A percentile compares a stretch with the other conserved stretches of the same genome.
These are phyloP conservation scores for Urophycis tenuis DNA, from an alignment of 2,797 vertebrate species.

Conservation along the genomic window DNA sequence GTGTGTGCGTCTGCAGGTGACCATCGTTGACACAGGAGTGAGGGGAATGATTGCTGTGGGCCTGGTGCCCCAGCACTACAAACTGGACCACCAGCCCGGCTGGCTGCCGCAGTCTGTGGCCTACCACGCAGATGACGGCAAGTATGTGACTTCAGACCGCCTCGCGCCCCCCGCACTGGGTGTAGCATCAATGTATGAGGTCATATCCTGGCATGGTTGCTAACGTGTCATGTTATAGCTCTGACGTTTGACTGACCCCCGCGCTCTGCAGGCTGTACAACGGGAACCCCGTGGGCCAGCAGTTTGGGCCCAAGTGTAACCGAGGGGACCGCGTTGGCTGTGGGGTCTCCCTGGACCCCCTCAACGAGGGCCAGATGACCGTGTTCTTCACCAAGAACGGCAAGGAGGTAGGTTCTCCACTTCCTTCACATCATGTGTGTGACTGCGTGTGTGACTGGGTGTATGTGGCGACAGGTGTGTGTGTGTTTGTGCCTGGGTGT, in stretches of 20 bases:
- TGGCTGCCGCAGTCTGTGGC: slow-evolving; percentile 92
- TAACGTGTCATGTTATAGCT: too few species aligned
- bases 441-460: too few species aligned
- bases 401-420: slow-evolving; percentile 73
- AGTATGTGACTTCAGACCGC: slow-evolving; percentile 70
- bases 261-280: slow-evolving; percentile 84
- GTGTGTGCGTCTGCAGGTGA: slow-evolving; percentile 69
- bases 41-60: slow-evolving; percentile 92
- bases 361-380: slow-evolving; percentile 82
- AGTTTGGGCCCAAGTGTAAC: slow-evolving; percentile 91
- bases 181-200: too few species aligned
- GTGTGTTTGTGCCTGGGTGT: too few species aligned
- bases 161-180: too few species aligned
- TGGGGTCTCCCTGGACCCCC: slow-evolving; percentile 79
- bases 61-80: slow-evolving; percentile 87
- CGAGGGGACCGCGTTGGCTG: slow-evolving; percentile 89
- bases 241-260: too few species aligned
- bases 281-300: slow-evolving; percentile 86
- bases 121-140: slow-evolving; percentile 92
- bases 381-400: slow-evolving; percentile 96
- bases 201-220: not conserved
- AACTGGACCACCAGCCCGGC: slow-evolving; percentile 92
- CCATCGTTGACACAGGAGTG: slow-evolving; percentile 88
- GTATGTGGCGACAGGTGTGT: too few species aligned
- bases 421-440: not conserved